Evolutionary conservation across 1,140 invertebrate genomes (phyloP).

Genomic region (Diorhabda carinulata): DNA sequence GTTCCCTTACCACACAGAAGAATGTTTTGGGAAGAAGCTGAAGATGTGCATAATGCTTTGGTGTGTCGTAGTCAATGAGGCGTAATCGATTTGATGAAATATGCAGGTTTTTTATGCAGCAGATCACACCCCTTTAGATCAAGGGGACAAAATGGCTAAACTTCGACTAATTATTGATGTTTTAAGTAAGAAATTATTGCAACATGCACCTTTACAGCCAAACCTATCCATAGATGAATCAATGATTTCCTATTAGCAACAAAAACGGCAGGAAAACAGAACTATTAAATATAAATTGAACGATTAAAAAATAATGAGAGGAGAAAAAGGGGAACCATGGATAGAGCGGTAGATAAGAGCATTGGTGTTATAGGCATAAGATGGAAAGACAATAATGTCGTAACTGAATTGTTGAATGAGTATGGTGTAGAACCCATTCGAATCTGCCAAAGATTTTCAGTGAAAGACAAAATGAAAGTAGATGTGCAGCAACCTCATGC

Average conservation of each 20-base stretch:
- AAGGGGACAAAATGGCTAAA: constrained; percentile 8
- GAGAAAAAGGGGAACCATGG: neutral
- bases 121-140: neutral
- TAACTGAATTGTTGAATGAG: constrained; percentile 5
- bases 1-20: constrained; percentile 5
- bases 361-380: neutral
- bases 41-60: neutral
- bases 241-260: neutral
- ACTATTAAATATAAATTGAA: constrained; percentile 6
- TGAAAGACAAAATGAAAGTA: constrained; percentile 7
- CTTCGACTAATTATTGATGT: neutral
- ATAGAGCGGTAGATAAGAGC: neutral
- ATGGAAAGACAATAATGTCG: constrained; percentile 8
- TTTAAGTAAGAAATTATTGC: constrained; percentile 7
- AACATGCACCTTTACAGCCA: neutral
- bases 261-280: neutral
- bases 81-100: constrained; percentile 13
- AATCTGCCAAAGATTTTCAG: neutral
- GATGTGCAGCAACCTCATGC: constrained; percentile 4
- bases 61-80: constrained; percentile 4
- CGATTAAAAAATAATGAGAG: neutral
- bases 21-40: constrained; percentile 11
- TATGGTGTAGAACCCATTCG: neutral
- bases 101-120: constrained; percentile 4
- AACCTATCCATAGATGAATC: constrained; percentile 1